phyloP scores from a whole-genome alignment of 2,113 vertebrate genomes.

The Pholis gunnellus region DNA sequence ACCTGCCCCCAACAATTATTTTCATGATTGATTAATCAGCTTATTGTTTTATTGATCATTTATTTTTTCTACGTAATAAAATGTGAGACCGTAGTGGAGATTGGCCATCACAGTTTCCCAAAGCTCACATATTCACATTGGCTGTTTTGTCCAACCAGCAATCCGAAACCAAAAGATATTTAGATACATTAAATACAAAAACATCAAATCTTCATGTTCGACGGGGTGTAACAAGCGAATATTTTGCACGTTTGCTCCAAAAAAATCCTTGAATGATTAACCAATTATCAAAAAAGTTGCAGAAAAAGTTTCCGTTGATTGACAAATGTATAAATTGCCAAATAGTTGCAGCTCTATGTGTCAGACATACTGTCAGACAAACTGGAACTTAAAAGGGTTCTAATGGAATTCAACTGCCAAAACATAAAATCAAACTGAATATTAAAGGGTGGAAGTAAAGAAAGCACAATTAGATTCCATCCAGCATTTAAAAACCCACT shows the following conservation, averaged over 20 bases:
- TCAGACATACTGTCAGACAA: not conserved
- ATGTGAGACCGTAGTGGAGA: not conserved
- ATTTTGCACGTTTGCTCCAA: not conserved
- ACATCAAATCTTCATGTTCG: not conserved
- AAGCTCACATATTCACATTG: not conserved
- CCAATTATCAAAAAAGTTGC: not conserved
- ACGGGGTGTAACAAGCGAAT: not conserved
- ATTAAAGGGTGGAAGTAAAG: not conserved
- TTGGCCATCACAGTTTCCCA: not conserved
- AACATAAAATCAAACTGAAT: not conserved
- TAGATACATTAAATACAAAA: not conserved
- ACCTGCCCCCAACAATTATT: not conserved
- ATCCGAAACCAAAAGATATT: not conserved
- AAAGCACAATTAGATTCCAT: constrained; percentile 11
- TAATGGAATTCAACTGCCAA: not conserved
- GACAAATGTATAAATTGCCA: not conserved
- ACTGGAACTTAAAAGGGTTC: not conserved
- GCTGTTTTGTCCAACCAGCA: not conserved
- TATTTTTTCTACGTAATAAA: not conserved
- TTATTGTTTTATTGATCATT: not conserved
- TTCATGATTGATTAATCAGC: not conserved
- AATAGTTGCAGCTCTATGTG: not conserved
- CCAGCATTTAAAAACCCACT: not conserved
- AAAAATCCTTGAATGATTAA: not conserved
- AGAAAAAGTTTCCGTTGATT: not conserved